Base-by-base conservation (phyloP, 2,888 invertebrate species). In the Meandrusa payeni region DNA sequence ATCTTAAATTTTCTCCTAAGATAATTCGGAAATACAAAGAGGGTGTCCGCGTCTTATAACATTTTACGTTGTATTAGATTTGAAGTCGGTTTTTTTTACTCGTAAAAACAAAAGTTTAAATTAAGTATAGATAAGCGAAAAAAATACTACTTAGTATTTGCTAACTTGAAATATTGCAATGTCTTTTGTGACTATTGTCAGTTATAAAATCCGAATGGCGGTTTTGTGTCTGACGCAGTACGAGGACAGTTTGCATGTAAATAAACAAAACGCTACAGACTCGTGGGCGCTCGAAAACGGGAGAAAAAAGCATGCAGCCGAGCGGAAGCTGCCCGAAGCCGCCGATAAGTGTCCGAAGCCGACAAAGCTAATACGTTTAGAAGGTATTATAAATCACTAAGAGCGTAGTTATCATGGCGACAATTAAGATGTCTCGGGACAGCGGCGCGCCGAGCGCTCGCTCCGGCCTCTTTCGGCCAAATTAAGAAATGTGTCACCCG, bases 291-390 rank as follows among this genome's bases (percentile, higher is more conserved):
- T 41, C 33, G 29, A 46, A 53, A 50, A 55, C 34, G 45, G 38
- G 38, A 24, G n/a, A 64, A 69, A 69, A 70, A 62, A 61, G 45
- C 57, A 55, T 44, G 51, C 52, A 59, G 56, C 51, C 60, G 56
- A 70, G 73, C 81, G 81, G 82, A 82, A 83, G 81, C 78, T 68
- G 61, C 55, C 58, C 67, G 63, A 67, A 67, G 62, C 56, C 66
- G 38, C 52, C 68, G 80, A 80, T 81, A 81, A 78, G 69, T 62
- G 63, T 62, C 59, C 51, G 55, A 54, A 40, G 78, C 85, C 86
- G 86, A 83, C 86, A 86, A 86, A 83, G 83, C 70, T 74, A 78
- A 76, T 75, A 75, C 74, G 66, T 70, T 76, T 66, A 66, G 70
- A 63, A 52, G 60, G 70, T 64, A 68, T 74, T 83, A 86, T 86